Conservation (phyloP, 2,888 invertebrate species). For the Nycteola revayana region DNA sequence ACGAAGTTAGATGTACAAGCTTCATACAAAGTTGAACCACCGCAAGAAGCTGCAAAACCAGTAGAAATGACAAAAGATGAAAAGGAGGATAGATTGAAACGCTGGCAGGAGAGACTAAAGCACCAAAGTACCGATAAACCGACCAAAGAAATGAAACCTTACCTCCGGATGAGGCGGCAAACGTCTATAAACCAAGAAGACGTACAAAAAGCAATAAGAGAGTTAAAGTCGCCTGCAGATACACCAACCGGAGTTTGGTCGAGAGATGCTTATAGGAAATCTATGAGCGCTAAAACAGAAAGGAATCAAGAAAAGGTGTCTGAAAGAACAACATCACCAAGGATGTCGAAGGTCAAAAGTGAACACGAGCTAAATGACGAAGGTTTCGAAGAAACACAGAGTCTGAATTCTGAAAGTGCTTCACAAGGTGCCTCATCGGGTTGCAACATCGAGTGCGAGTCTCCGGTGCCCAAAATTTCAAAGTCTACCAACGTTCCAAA, state of each 20-base stretch:
- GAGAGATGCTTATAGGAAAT: slow-evolving; percentile 69
- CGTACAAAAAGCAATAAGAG: slow-evolving; percentile 85
- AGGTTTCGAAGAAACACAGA: slow-evolving; percentile 95
- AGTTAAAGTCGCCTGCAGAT: slow-evolving; percentile 84
- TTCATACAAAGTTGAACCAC: slow-evolving; percentile 70
- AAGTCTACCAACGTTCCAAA: slow-evolving; percentile 68
- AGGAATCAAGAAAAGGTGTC: slow-evolving; percentile 48
- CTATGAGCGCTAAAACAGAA: slow-evolving; percentile 53
- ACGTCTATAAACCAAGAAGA: slow-evolving; percentile 87
- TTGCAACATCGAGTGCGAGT: slow-evolving; percentile 85
- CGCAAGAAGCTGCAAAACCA: slow-evolving; percentile 62
- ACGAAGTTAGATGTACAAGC: slow-evolving; percentile 77
- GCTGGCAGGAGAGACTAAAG: slow-evolving; percentile 88
- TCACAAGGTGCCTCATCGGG: slow-evolving; percentile 92
- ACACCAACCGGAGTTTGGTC: slow-evolving; percentile 83
- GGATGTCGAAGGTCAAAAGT: slow-evolving; percentile 77
- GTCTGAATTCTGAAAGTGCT: slow-evolving; percentile 92
- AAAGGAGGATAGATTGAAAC: slow-evolving; percentile 83
- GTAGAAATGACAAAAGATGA: slow-evolving; percentile 70
- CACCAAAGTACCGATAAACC: slow-evolving; percentile 74
- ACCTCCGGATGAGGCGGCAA: slow-evolving; percentile 83
- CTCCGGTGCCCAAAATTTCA: slow-evolving; percentile 70
- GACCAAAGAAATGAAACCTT: slow-evolving; percentile 70
- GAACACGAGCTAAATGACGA: slow-evolving; percentile 92
- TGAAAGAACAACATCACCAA: slow-evolving; percentile 67